Percentiles rank a stretch among this genome's conserved stretches.
These are phyloP conservation scores for Anoncus sp. DNA, from an alignment of 2,888 invertebrate genomes.

Conservation along the genomic window DNA sequence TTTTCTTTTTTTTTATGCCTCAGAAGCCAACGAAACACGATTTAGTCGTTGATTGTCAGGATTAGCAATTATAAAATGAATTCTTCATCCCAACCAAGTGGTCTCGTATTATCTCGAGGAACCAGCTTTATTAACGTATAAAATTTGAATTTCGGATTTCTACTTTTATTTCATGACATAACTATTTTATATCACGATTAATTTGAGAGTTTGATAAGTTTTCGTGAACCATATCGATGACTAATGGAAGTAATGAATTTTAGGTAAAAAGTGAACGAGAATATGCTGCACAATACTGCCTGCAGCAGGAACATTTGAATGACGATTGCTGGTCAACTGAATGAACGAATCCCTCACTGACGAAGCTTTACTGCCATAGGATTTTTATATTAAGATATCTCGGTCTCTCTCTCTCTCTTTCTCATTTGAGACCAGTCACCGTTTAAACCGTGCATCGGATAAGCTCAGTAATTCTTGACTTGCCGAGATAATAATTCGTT, in stretches of 20 bases:
- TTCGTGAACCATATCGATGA: neutral
- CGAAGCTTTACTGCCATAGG: constrained; percentile 12
- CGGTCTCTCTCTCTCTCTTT: neutral
- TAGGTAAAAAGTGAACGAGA: neutral
- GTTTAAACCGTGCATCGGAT: constrained; percentile 42
- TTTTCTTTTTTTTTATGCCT: neutral
- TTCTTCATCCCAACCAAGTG: neutral
- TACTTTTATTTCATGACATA: no score
- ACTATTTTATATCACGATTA: neutral
- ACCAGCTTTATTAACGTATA: no score
- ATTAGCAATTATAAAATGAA: constrained; percentile 9
- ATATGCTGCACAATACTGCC: neutral
- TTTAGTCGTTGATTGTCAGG: constrained; percentile 1
- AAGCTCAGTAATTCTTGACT: constrained; percentile 35
- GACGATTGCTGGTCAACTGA: neutral
- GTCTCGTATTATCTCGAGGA: neutral
- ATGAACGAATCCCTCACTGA: neutral
- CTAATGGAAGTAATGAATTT: neutral
- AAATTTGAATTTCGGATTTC: no score
- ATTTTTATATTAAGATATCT: neutral
- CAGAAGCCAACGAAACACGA: neutral
- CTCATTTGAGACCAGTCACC: neutral
- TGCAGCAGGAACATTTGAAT: constrained; percentile 2
- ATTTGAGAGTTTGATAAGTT: neutral
- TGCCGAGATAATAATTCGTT: constrained; percentile 48